phyloP scores from a whole-genome alignment of 2,888 invertebrate genomes.

The Metalampra italica region DNA sequence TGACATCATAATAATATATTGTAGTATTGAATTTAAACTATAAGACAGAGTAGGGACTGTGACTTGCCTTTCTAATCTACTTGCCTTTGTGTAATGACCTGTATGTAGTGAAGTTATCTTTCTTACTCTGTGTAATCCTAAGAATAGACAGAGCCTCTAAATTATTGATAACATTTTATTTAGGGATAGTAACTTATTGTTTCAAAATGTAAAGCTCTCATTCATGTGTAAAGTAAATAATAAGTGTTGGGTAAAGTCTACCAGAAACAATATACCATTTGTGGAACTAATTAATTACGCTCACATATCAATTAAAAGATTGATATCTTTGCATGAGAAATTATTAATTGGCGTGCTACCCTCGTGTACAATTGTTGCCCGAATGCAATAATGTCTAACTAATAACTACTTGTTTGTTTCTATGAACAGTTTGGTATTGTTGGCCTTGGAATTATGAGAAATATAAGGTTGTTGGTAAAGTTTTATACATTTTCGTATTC shows the following conservation, averaged over 20 bases:
- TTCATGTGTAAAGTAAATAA: conserved; percentile 13
- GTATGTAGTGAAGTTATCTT: conserved; percentile 35
- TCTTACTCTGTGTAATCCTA: conserved; percentile 35
- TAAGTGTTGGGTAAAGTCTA: conserved; percentile 9
- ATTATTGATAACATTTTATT: conserved; percentile 36
- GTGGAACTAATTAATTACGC: conserved; percentile 32
- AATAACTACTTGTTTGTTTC: conserved; percentile 27
- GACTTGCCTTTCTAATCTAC: conserved; percentile 65
- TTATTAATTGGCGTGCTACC: conserved; percentile 39
- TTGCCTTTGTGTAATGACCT: conserved; percentile 57
- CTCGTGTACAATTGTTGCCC: conserved; percentile 38
- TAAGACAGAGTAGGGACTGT: conserved; percentile 50
- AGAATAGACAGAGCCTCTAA: conserved; percentile 28
- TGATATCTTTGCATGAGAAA: conserved; percentile 30
- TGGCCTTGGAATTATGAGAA: conserved; percentile 1
- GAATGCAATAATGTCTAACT: conserved; percentile 38
- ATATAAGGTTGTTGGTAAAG: background rate
- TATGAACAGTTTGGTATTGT: background rate
- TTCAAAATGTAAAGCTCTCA: conserved; percentile 31
- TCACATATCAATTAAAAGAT: conserved; percentile 48
- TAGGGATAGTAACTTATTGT: conserved; percentile 33
- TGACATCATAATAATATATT: conserved; percentile 56
- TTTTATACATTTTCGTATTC: background rate
- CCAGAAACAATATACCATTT: conserved; percentile 12
- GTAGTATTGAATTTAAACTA: conserved; percentile 35